Evolutionary conservation across 2,888 invertebrate species (phyloP), one percentile per base, ranked within the genome.

Genomic region (Celastrina argiolus): DNA sequence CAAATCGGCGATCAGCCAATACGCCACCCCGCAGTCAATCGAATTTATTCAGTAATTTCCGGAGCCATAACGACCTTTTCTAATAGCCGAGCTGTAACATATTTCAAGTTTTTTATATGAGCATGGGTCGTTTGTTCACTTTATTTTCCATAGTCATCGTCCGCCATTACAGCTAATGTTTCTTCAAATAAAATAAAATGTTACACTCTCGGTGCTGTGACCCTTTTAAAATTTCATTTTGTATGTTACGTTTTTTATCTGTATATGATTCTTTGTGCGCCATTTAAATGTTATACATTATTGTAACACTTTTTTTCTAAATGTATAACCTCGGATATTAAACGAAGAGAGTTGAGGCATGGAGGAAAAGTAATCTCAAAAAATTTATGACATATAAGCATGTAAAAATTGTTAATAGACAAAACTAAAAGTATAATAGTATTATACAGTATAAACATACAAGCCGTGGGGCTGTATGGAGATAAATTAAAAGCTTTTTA

Each of bases 21-120:
- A 80, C 75, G 75, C 73, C 72, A 68, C 75, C 74, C 73, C 75
- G 77, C 78, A 83, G 81, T 83, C 84, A 86, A 87, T 86, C 83
- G 84, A 86, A 86, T 86, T 85, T 87, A 85, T 86, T 83, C 82
- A 85, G 83, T 84, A 85, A 87, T 86, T 85, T 85, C 86, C 87
- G 82, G 70, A 58, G 64, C 72, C 74, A 70, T 78, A 79, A 81
- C 80, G 77, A 78, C 79, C 76, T 80, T 78, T 74, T 75, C 77
- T 77, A 83, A 82, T 81, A 77, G 79, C 76, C 74, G 77, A 79
- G 77, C 79, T 76, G 75, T 78, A 74, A 80, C 81, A 81, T 82
- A 77, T 81, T 75, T 74, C 76, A 51, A 63, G 68, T 65, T 18
- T 42, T 65, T 65, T 58, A 41, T 59, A 61, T 12, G 61, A 61